phyloP scores from a whole-genome alignment of 2,797 vertebrate genomes.

The Onychomys torridus region DNA sequence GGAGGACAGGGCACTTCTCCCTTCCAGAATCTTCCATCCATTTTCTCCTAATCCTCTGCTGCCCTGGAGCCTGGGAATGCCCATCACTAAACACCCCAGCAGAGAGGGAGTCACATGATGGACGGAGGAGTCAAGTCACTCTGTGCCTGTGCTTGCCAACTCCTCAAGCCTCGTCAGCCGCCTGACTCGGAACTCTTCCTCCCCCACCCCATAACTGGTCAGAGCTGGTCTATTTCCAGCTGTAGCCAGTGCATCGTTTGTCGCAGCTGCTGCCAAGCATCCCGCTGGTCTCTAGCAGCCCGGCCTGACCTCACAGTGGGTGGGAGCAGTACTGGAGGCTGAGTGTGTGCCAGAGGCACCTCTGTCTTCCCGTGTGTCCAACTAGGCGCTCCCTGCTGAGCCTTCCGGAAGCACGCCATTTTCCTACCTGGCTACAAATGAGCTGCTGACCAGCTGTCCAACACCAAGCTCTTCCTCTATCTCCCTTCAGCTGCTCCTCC shows the following conservation, averaged over 20 bases:
- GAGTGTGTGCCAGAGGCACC: too few relatives aligned
- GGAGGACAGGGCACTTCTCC: not conserved
- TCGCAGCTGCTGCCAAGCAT: not conserved
- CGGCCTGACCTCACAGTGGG: not conserved
- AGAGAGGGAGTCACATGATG: not conserved
- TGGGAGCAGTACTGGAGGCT: not conserved
- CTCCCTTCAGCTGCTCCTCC: not conserved
- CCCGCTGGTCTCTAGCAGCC: not conserved
- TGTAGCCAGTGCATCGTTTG: not conserved
- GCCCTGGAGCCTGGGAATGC: not conserved
- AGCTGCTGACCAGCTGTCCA: not conserved
- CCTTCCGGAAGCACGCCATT: not conserved
- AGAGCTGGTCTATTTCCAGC: not conserved
- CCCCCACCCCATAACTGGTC: accelerated
- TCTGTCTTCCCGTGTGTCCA: not conserved
- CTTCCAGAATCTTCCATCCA: constrained; percentile 22
- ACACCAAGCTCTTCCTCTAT: accelerated
- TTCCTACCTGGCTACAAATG: not conserved
- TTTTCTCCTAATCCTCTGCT: not conserved
- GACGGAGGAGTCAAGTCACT: not conserved
- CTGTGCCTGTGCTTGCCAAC: not conserved
- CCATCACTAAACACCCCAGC: not conserved
- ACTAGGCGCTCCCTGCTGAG: not conserved
- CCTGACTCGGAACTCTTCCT: not conserved
- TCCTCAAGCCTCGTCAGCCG: accelerated